Conservation (phyloP, 2,888 invertebrate species). For the Agrotis puta region DNA sequence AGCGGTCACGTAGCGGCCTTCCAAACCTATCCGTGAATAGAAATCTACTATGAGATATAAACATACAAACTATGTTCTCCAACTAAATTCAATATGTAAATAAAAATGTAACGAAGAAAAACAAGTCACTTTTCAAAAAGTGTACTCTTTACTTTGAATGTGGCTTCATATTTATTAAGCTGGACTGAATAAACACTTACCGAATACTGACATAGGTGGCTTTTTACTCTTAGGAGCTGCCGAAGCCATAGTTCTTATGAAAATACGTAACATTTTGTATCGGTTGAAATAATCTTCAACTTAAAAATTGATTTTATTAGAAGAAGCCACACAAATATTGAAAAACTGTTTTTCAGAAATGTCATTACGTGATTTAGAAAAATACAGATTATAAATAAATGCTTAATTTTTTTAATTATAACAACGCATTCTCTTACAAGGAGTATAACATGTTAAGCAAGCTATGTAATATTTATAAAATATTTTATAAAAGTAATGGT, state of each 20-base stretch:
- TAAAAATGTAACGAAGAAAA: not conserved
- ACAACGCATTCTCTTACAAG: not conserved
- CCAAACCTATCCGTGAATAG: conserved; percentile 72
- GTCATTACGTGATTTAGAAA: not conserved
- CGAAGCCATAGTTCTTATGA: conserved; percentile 70
- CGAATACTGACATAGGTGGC: conserved; percentile 79
- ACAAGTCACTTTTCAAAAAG: not conserved
- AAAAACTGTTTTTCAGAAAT: not conserved
- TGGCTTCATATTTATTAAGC: not conserved
- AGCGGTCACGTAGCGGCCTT: conserved; percentile 83
- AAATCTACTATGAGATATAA: conserved; percentile 7
- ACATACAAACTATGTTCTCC: not conserved
- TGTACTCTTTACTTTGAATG: not conserved
- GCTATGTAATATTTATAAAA: conserved; percentile 4
- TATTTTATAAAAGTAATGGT: conserved; percentile 1
- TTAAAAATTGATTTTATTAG: conserved; percentile 1
- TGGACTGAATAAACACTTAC: conserved; percentile 66
- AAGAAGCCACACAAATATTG: conserved; percentile 1
- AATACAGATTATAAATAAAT: conserved; percentile 16
- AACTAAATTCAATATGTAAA: conserved; percentile 1
- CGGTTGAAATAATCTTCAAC: not conserved
- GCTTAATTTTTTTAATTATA: conserved; percentile 27
- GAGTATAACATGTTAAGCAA: conserved; percentile 17
- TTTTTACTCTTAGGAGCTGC: conserved; percentile 54
- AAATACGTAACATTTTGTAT: conserved; percentile 69